Evolutionary conservation across 2,888 invertebrate genomes (phyloP), one percentile per base, ranked within the genome.

Genomic region (Chelonus formosanus): DNA sequence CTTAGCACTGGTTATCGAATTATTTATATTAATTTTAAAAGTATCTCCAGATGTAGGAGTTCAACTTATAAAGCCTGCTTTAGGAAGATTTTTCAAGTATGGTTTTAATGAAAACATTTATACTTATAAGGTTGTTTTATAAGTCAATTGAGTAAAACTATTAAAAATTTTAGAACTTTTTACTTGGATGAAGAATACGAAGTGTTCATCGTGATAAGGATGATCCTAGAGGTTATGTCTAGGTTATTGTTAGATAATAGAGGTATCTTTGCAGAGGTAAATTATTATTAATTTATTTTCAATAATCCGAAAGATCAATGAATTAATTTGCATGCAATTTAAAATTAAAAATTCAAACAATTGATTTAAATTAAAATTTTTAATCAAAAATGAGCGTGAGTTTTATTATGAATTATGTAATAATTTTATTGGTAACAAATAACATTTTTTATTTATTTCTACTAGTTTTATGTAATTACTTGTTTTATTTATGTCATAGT

Each of bases 151-250:
- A 60, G 60, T 1, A 48, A 50, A 32, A 40, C 56, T 7, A 34
- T 36, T 32, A 3, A 57, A 54, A 60, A 69, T 83, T 80, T 34
- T 82, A 92, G 91, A 71, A 88, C 88, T 75, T 88, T 93, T 20
- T 88, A 91, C 72, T 34, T 31, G 20, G 31, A 20, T 48, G 52
- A 56, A 5, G 54, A 60, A 8, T 8, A 48, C 10, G 44, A 44
- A 8, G 3, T 6, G 2, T 90, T 92, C 0, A 88, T 91, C 86
- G 88, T 94, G 3, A 88, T 94, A 83, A 90, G 93, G 0, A 89
- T 93, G 82, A 92, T 93, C 79, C 85, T 96, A 50, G 91, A 91
- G 65, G 88, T 96, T 5, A 84, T 95, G 8, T 91, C 94, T 0
- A 88, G 96, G 54, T 90, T 95, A 35, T 88, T 96, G 58, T 85